A percentile compares a stretch with the other conserved stretches of the same genome.
Evolutionary conservation across 2,113 vertebrate species (phyloP).

Genomic region (Probosciger aterrimus): DNA sequence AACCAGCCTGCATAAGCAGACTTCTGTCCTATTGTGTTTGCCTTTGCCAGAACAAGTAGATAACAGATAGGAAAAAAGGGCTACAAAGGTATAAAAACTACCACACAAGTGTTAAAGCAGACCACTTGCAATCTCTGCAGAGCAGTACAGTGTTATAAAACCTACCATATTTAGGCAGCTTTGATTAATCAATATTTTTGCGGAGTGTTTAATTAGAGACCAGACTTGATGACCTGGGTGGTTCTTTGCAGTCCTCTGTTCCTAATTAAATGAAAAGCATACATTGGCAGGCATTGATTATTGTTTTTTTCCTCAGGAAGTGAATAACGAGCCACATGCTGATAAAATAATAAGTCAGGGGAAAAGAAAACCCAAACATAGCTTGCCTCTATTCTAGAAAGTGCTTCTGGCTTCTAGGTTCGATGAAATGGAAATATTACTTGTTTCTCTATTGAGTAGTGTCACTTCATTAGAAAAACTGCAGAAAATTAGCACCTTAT

Average conservation of each 20-base stretch:
- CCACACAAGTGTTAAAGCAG: not conserved
- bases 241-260: not conserved
- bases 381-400: conserved; percentile 29
- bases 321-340: conserved; percentile 51
- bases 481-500: not conserved
- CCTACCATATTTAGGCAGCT: not conserved
- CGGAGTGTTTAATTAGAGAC: conserved; percentile 28
- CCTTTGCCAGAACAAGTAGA: not conserved
- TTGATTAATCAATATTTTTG: conserved; percentile 43
- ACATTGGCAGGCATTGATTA: conserved; percentile 31
- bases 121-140: not conserved
- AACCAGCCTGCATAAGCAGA: not conserved
- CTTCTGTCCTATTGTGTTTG: not conserved
- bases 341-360: conserved; percentile 39
- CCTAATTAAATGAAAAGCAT: conserved; percentile 38
- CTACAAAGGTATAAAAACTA: not conserved
- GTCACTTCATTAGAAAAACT: not conserved
- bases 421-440: not conserved
- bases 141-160: not conserved
- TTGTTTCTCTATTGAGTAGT: not conserved
- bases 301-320: conserved; percentile 52
- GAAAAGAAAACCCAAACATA: not conserved
- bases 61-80: not conserved
- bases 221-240: not conserved
- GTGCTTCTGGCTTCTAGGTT: not conserved